These are phyloP conservation scores for Brachionus asplanchnoidis DNA, from an alignment of 1,140 invertebrate species.

Conservation along the genomic window DNA sequence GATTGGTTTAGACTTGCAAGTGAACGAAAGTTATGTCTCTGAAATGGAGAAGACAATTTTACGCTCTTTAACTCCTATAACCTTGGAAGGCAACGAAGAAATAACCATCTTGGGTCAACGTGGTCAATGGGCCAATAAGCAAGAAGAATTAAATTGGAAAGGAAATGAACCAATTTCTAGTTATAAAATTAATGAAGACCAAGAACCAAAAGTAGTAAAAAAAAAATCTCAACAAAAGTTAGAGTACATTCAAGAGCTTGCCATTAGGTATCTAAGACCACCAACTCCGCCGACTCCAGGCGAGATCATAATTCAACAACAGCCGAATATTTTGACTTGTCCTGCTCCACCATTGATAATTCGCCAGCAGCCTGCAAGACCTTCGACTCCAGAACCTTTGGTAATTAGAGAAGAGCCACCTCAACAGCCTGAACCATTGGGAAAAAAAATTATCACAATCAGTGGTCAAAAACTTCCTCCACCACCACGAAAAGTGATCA, in stretches of 20 bases:
- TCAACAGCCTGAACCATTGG: background rate
- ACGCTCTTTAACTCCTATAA: background rate
- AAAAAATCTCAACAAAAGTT: background rate
- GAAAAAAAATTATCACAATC: slow-evolving; percentile 16
- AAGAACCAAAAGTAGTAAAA: slow-evolving; percentile 4
- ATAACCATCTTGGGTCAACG: background rate
- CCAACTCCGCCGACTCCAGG: slow-evolving; percentile 38
- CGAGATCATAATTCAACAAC: slow-evolving; percentile 14
- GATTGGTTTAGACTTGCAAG: background rate
- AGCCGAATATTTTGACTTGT: background rate
- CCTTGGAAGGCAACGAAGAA: background rate
- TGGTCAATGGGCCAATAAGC: background rate
- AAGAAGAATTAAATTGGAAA: background rate
- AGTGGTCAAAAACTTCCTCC: background rate
- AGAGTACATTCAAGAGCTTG: slow-evolving; percentile 35
- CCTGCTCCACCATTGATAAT: slow-evolving; percentile 18
- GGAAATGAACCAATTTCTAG: background rate
- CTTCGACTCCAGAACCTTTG: slow-evolving; percentile 22
- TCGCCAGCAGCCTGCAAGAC: slow-evolving; percentile 8
- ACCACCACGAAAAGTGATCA: slow-evolving; percentile 31
- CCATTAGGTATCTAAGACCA: slow-evolving; percentile 6
- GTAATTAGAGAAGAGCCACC: slow-evolving; percentile 34
- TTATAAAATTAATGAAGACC: slow-evolving; percentile 14
- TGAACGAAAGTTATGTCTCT: background rate
- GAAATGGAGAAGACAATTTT: slow-evolving; percentile 21